Evolutionary conservation across 1,140 invertebrate species (phyloP), one percentile per base, ranked within the genome.

Genomic region (Pteromalus puparum): DNA sequence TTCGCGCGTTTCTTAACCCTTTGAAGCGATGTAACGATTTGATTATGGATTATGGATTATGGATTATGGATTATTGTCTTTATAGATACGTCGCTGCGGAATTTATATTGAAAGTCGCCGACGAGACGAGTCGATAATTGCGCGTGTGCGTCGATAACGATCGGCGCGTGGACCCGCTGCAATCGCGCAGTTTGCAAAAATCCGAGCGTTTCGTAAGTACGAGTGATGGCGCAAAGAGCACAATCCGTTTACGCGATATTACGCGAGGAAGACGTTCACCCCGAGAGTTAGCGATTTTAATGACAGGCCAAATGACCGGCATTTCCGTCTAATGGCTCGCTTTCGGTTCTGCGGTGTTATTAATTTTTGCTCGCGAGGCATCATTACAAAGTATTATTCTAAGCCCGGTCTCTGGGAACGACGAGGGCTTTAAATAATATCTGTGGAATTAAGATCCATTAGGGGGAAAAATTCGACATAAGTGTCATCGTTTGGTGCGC

Each of bases 401-500:
- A 73, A 73, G 7, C 26, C 30, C 21, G n/a, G 2, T 0, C 1
- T 18, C 12, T 75, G n/a, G 73, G n/a, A 26, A 46, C 4, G 21
- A n/a, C 38, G 12, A 12, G 73, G 26, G 73, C 9, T 46, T 12
- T 24, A 48, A 75, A 73, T 18, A 73, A 73, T 38, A 75, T 10
- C 21, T 10, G 2, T 24, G 34, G 73, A 75, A 48, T 75, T 46
- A 75, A 75, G 73, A 46, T 38, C 24, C 73, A 75, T 75, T 75
- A 48, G 42, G 34, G 15, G 34, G 73, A 75, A 46, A 75, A 75
- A 77, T 77, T 77, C 38, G 75, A 77, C 75, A 34, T 77, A 77
- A 77, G 75, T 77, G 46, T 77, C 75, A 77, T 77, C 75, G 75
- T 61, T 77, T 30, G 9, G 26, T 21, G 67, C 53, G 48, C 13